Evolutionary conservation across 2,113 vertebrate genomes (phyloP).

Genomic region (Oncorhynchus mykiss): DNA sequence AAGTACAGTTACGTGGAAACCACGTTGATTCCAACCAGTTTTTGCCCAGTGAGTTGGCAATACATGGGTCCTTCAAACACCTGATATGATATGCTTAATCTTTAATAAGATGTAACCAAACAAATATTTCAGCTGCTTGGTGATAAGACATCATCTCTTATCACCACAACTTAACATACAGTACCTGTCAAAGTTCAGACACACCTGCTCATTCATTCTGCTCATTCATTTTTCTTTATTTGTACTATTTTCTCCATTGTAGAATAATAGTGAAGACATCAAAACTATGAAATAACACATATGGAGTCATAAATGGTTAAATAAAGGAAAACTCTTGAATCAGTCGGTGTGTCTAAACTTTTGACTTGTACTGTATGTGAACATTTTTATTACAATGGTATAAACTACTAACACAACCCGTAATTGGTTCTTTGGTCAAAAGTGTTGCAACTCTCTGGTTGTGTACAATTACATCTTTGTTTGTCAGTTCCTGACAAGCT

Average conservation of each 20-base stretch:
- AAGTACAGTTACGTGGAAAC: not conserved
- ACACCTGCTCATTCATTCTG: too few species aligned
- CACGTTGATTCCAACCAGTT: too few species aligned
- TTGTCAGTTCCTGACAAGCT: slow-evolving; percentile 55
- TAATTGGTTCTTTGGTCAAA: slow-evolving; percentile 15
- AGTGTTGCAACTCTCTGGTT: slow-evolving; percentile 16
- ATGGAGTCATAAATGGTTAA: too few species aligned
- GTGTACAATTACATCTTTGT: slow-evolving; percentile 53
- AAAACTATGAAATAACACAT: too few species aligned
- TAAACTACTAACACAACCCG: not conserved
- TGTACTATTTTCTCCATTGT: too few species aligned
- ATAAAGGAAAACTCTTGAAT: too few species aligned
- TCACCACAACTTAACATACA: not conserved
- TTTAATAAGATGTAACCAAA: not conserved
- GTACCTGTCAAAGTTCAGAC: too few species aligned
- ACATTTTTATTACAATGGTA: not conserved
- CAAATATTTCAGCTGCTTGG: not conserved
- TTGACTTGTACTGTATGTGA: not conserved
- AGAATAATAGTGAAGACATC: too few species aligned
- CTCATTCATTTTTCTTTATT: too few species aligned
- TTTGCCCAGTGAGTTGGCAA: not conserved
- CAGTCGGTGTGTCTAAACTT: too few species aligned
- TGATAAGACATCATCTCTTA: not conserved
- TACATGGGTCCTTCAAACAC: not conserved
- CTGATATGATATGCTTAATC: not conserved